These are phyloP conservation scores for Hirtodrosophila confusa DNA, from an alignment of 2,888 invertebrate genomes.

Conservation along the genomic window DNA sequence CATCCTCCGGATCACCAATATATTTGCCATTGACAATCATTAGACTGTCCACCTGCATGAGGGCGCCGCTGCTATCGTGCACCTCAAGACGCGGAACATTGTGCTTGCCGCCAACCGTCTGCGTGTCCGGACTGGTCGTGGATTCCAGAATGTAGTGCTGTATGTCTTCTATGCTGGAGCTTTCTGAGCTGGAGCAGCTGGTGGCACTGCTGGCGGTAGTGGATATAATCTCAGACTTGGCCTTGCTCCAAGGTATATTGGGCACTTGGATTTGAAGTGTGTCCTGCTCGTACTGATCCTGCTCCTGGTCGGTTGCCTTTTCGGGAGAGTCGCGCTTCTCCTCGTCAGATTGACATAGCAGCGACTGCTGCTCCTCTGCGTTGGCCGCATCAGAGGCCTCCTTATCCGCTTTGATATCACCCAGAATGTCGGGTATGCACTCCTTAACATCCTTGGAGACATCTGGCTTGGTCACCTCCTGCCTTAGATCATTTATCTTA, in stretches of 20 bases:
- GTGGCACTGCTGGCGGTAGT: conserved; percentile 75
- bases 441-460: conserved; percentile 82
- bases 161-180: conserved; percentile 83
- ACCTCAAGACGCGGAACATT: conserved; percentile 89
- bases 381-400: conserved; percentile 29
- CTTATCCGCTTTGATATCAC: conserved; percentile 70
- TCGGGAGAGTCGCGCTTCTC: conserved; percentile 82
- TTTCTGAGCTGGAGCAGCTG: conserved; percentile 85
- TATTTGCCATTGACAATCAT: conserved; percentile 85
- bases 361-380: conserved; percentile 65
- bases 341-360: conserved; percentile 73
- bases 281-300: conserved; percentile 70
- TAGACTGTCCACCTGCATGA: conserved; percentile 87
- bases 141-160: conserved; percentile 84
- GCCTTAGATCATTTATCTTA: conserved; percentile 78
- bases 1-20: conserved; percentile 84
- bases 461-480: conserved; percentile 78
- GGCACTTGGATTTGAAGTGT: conserved; percentile 87
- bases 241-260: conserved; percentile 84
- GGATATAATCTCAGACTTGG: conserved; percentile 85
- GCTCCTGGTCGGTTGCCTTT: conserved; percentile 65
- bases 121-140: conserved; percentile 84
- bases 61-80: conserved; percentile 89
- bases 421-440: conserved; percentile 83
- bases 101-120: conserved; percentile 72